A percentile compares a stretch with the other conserved stretches of the same genome.
These are phyloP conservation scores for Cercopithecus hamlyni DNA, from an alignment of 2,797 vertebrate species.

Conservation along the genomic window DNA sequence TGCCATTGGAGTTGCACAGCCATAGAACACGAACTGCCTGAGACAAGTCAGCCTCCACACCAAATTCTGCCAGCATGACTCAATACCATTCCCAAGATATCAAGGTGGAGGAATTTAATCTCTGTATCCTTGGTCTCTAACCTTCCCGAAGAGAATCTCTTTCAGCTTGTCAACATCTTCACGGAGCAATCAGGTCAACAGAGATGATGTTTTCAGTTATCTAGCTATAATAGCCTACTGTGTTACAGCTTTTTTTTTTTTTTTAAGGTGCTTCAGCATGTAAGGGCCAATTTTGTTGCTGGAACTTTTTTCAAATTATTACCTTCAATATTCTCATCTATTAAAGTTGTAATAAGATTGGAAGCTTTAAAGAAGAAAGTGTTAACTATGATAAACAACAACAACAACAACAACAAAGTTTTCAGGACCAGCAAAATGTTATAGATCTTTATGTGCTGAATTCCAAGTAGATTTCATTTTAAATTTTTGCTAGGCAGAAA, in stretches of 20 bases:
- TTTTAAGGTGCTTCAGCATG: neutral
- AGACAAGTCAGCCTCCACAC: neutral
- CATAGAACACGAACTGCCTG: neutral
- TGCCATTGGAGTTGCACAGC: neutral
- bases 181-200: neutral
- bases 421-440: neutral
- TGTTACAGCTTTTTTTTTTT: neutral
- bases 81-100: neutral
- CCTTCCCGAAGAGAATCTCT: neutral
- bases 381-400: neutral
- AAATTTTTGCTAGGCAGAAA: neutral
- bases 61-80: neutral
- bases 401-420: no score
- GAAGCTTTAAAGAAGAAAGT: constrained; percentile 28
- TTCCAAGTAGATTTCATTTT: neutral
- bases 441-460: neutral
- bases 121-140: neutral
- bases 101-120: neutral
- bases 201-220: neutral
- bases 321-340: neutral
- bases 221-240: neutral
- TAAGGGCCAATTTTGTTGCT: neutral
- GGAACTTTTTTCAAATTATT: neutral
- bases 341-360: neutral
- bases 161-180: neutral